phyloP scores from a whole-genome alignment of 2,888 invertebrate genomes.

The Resseliella maxima region DNA sequence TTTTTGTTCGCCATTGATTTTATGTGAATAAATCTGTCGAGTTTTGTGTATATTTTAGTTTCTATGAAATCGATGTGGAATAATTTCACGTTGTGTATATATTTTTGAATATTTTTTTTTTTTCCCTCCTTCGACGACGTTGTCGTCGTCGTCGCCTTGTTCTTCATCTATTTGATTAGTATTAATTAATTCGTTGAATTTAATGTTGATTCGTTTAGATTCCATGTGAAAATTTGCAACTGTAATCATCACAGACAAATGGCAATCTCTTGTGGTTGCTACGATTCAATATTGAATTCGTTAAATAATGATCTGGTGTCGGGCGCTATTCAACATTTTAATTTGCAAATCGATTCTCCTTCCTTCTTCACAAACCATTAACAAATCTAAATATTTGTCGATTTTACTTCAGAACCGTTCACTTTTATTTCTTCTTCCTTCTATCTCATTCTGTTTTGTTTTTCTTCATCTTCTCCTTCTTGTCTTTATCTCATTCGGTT shows the following conservation, averaged over 20 bases:
- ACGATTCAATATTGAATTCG: neutral
- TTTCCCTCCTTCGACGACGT: neutral
- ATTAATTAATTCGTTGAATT: conserved; percentile 33
- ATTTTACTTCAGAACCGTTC: neutral
- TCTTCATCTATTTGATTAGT: conserved; percentile 18
- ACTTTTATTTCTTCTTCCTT: too few species aligned
- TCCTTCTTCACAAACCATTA: neutral
- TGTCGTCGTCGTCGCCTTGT: neutral
- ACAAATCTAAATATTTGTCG: conserved; percentile 22
- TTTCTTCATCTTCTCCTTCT: too few species aligned
- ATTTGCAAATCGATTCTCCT: neutral
- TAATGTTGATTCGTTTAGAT: neutral
- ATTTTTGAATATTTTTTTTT: conserved; percentile 5
- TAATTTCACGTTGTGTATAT: neutral
- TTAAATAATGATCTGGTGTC: neutral
- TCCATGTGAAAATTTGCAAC: neutral
- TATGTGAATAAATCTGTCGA: neutral
- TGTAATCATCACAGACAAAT: too few species aligned
- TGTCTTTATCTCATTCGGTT: too few species aligned
- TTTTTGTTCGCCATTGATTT: neutral
- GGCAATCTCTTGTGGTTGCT: neutral
- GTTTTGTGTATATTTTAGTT: neutral
- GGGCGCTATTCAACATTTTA: neutral
- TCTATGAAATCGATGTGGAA: neutral
- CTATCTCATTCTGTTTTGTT: too few species aligned